Evolutionary conservation across 2,113 vertebrate species (phyloP).

Genomic region (Ursus arctos): DNA sequence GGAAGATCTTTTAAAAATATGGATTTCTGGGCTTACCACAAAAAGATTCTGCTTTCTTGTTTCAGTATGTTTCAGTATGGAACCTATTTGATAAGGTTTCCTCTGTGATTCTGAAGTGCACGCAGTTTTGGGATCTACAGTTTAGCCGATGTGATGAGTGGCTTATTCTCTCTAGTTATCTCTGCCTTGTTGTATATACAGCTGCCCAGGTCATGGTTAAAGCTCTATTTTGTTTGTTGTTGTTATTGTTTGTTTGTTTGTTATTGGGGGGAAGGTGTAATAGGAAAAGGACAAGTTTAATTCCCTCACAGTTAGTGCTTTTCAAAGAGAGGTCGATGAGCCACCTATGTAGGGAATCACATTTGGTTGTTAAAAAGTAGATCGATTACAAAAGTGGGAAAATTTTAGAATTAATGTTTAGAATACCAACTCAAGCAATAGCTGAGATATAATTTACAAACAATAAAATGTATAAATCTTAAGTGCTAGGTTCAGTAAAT

Average conservation of each 20-base stretch:
- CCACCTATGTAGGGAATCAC: background rate
- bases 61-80: background rate
- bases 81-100: background rate
- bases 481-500: background rate
- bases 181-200: background rate
- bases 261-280: background rate
- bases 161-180: background rate
- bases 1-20: background rate
- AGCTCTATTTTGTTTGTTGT: background rate
- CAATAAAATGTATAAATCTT: background rate
- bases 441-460: background rate
- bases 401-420: constrained; percentile 26
- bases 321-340: constrained; percentile 1
- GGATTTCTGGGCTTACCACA: background rate
- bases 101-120: background rate
- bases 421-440: background rate
- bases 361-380: background rate
- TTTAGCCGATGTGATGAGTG: background rate
- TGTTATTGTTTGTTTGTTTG: background rate
- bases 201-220: background rate
- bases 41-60: constrained; percentile 5
- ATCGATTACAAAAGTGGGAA: background rate
- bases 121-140: background rate
- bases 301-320: background rate
- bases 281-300: background rate